phyloP scores from a whole-genome alignment of 2,888 invertebrate genomes.

The Carabus problematicus region DNA sequence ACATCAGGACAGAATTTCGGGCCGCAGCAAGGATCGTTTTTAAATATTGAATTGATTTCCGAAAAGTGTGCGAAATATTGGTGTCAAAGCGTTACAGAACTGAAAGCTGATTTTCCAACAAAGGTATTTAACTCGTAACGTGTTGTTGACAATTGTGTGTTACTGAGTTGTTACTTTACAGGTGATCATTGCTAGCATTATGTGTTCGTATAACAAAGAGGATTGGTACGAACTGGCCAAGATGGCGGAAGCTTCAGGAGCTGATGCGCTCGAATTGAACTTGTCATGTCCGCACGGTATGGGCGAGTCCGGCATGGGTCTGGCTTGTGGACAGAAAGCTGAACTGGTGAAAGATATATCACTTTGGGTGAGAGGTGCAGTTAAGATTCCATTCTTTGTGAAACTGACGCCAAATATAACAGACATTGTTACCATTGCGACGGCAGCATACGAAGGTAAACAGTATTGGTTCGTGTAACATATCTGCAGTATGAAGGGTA shows the following conservation, averaged over 20 bases:
- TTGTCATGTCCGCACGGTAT: constrained; percentile 98
- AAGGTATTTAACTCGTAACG: constrained; percentile 75
- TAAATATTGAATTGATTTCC: constrained; percentile 97
- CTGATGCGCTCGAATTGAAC: constrained; percentile 95
- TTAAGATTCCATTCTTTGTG: constrained; percentile 95
- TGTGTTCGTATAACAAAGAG: constrained; percentile 85
- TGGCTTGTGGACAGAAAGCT: constrained; percentile 97
- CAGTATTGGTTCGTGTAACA: neutral
- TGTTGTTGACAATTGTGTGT: no score
- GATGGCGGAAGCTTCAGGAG: constrained; percentile 81
- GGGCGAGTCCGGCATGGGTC: constrained; percentile 98
- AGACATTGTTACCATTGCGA: constrained; percentile 87
- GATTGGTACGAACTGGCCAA: constrained; percentile 89
- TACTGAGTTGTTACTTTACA: constrained; percentile 53
- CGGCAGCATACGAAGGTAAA: constrained; percentile 85
- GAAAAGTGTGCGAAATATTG: constrained; percentile 96
- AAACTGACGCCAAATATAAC: constrained; percentile 99
- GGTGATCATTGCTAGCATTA: constrained; percentile 93
- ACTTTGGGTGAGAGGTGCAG: constrained; percentile 84
- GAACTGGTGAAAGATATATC: constrained; percentile 88
- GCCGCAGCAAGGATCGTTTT: constrained; percentile 94
- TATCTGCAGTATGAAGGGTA: no score
- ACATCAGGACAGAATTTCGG: constrained; percentile 92
- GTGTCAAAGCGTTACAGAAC: constrained; percentile 85
- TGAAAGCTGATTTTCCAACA: constrained; percentile 90